These are phyloP conservation scores for Atractosteus spatula DNA, from an alignment of 2,113 vertebrate species.

Conservation along the genomic window DNA sequence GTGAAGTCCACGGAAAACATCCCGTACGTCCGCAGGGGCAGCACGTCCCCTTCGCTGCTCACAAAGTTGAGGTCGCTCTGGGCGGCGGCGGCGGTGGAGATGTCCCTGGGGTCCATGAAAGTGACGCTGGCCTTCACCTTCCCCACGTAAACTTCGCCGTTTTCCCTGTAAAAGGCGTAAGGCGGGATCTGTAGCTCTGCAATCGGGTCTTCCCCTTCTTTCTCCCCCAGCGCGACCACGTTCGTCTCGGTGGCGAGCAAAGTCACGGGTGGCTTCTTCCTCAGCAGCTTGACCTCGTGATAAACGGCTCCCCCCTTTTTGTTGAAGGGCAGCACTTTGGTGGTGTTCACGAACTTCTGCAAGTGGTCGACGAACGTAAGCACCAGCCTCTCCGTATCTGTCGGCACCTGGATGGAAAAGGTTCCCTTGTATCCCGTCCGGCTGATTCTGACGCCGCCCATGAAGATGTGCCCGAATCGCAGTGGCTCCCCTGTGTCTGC, in stretches of 20 bases:
- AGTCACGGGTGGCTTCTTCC: constrained; percentile 78
- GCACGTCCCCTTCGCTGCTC: constrained; percentile 79
- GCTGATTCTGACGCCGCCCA: constrained; percentile 80
- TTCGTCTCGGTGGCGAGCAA: constrained; percentile 78
- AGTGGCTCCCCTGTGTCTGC: constrained; percentile 88
- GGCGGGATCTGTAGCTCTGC: constrained; percentile 89
- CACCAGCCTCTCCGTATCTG: constrained; percentile 84
- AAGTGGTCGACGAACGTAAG: constrained; percentile 92
- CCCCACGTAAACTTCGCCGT: constrained; percentile 83
- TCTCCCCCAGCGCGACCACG: constrained; percentile 81
- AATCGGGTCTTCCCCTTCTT: constrained; percentile 77
- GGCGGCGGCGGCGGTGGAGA: constrained; percentile 77
- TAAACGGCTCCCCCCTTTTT: constrained; percentile 86
- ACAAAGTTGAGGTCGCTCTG: constrained; percentile 94
- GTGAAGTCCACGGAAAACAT: constrained; percentile 97
- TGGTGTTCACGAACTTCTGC: constrained; percentile 94
- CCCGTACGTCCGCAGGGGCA: constrained; percentile 89
- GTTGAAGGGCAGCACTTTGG: constrained; percentile 92
- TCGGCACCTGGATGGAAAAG: constrained; percentile 86
- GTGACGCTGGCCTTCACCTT: constrained; percentile 91
- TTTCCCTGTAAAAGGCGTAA: constrained; percentile 83
- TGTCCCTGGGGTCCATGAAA: constrained; percentile 87
- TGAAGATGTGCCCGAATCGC: constrained; percentile 91
- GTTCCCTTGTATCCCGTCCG: constrained; percentile 96
- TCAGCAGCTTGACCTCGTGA: constrained; percentile 87